A percentile compares a stretch with the other conserved stretches of the same genome.
These are phyloP conservation scores for Dysdera silvatica DNA, from an alignment of 1,140 invertebrate genomes.

Conservation along the genomic window DNA sequence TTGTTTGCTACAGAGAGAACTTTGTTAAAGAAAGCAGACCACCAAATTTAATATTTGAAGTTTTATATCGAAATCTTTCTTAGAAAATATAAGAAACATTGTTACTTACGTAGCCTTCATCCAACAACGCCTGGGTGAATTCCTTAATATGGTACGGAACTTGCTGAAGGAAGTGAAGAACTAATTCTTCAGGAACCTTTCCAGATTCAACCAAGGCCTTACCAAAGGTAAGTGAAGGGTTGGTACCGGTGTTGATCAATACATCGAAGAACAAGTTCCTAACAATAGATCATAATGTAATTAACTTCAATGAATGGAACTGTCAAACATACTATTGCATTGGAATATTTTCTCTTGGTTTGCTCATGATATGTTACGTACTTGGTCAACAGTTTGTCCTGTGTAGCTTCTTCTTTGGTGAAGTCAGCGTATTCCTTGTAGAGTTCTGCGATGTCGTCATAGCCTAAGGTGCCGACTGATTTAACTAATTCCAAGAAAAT, in stretches of 20 bases:
- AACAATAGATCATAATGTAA: background rate
- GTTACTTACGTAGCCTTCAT: conserved; percentile 6
- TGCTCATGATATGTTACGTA: too few species aligned
- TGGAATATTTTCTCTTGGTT: too few species aligned
- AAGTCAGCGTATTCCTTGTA: conserved; percentile 13
- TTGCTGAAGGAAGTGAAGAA: conserved; percentile 11
- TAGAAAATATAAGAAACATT: background rate
- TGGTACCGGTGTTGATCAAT: conserved; percentile 13
- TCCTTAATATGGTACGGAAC: conserved; percentile 18
- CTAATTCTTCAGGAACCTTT: background rate
- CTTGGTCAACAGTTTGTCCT: too few species aligned
- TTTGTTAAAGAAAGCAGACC: too few species aligned
- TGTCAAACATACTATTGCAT: too few species aligned
- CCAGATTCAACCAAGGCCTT: conserved; percentile 20
- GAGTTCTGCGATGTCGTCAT: conserved; percentile 16
- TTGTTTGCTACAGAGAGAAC: too few species aligned
- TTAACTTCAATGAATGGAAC: too few species aligned
- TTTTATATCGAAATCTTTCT: too few species aligned
- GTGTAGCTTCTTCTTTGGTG: too few species aligned
- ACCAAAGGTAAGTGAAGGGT: conserved; percentile 14
- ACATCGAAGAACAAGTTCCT: conserved; percentile 24
- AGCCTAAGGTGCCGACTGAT: conserved; percentile 13
- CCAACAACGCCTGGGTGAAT: conserved; percentile 8
- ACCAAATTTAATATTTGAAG: too few species aligned
- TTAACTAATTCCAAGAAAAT: conserved; percentile 17